A percentile compares a stretch with the other conserved stretches of the same genome.
Conservation (phyloP, 2,888 invertebrate genomes). For the Chrysodeixis includens region DNA sequence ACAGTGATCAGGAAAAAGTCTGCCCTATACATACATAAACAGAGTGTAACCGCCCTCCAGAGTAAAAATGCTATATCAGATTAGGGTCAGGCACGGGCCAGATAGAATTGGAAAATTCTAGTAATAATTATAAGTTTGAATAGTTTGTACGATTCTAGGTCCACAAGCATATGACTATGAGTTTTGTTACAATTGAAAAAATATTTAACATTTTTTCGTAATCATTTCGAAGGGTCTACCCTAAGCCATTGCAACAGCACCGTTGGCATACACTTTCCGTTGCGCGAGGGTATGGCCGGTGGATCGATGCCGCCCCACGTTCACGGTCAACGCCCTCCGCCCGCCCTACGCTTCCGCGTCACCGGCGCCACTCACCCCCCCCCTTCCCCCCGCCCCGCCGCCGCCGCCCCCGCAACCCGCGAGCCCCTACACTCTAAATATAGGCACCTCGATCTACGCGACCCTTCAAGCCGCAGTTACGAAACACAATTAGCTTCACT, state of each 20-base stretch:
- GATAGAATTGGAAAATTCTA: too few relatives aligned
- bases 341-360: conserved; percentile 89
- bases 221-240: not conserved
- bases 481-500: conserved; percentile 86
- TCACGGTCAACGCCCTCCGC: conserved; percentile 89
- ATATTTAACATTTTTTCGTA: not conserved
- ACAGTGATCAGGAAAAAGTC: too few relatives aligned
- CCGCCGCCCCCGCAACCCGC: conserved; percentile 58
- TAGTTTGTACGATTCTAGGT: not conserved
- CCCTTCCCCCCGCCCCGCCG: conserved; percentile 50
- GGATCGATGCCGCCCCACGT: conserved; percentile 88
- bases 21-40: too few relatives aligned
- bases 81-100: too few relatives aligned
- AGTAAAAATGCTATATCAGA: too few relatives aligned
- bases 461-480: conserved; percentile 83
- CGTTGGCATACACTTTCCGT: conserved; percentile 78
- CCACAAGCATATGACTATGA: not conserved
- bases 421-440: conserved; percentile 76
- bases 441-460: conserved; percentile 74
- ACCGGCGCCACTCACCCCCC: conserved; percentile 64
- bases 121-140: too few relatives aligned
- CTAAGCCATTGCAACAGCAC: conserved; percentile 30
- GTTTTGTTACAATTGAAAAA: not conserved
- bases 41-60: too few relatives aligned
- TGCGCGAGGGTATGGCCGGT: conserved; percentile 88